Conservation (phyloP, 2,888 invertebrate species). For the Alentia gelatinosa region DNA sequence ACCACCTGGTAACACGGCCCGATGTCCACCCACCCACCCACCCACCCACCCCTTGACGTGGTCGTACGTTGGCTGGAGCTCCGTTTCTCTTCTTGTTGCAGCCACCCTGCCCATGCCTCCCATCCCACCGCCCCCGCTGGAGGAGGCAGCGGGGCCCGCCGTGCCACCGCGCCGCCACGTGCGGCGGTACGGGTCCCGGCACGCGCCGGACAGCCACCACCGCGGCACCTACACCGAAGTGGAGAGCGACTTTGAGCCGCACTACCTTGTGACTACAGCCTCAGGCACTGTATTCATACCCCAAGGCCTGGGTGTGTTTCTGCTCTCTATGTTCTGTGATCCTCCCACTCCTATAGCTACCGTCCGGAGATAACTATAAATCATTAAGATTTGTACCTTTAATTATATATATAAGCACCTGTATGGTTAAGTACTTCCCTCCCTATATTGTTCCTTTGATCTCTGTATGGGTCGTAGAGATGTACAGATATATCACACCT, state of each 20-base stretch:
- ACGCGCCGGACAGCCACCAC: slow-evolving; percentile 23
- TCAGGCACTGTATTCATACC: slow-evolving; percentile 74
- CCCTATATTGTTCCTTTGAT: too few relatives aligned
- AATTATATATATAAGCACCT: too few relatives aligned
- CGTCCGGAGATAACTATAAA: too few relatives aligned
- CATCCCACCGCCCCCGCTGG: slow-evolving; percentile 70
- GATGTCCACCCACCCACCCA: background rate
- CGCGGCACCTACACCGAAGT: slow-evolving; percentile 70
- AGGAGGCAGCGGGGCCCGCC: slow-evolving; percentile 62
- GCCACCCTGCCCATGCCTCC: slow-evolving; percentile 73
- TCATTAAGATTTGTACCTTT: too few relatives aligned
- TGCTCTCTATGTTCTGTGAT: background rate
- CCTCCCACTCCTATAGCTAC: background rate
- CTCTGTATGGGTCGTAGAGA: too few relatives aligned
- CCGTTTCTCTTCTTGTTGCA: slow-evolving; percentile 63
- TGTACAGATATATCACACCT: too few relatives aligned
- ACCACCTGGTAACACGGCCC: background rate
- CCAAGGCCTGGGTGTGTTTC: slow-evolving; percentile 56
- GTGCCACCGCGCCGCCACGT: slow-evolving; percentile 60
- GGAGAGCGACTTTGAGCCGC: slow-evolving; percentile 75
- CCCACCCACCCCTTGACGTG: background rate
- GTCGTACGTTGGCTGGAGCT: background rate
- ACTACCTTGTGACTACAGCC: slow-evolving; percentile 75
- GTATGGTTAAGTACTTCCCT: too few relatives aligned
- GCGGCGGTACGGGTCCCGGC: background rate